A percentile compares a stretch with the other conserved stretches of the same genome.
Evolutionary conservation across 2,797 vertebrate species (phyloP).

Genomic region (Mareca strepera): DNA sequence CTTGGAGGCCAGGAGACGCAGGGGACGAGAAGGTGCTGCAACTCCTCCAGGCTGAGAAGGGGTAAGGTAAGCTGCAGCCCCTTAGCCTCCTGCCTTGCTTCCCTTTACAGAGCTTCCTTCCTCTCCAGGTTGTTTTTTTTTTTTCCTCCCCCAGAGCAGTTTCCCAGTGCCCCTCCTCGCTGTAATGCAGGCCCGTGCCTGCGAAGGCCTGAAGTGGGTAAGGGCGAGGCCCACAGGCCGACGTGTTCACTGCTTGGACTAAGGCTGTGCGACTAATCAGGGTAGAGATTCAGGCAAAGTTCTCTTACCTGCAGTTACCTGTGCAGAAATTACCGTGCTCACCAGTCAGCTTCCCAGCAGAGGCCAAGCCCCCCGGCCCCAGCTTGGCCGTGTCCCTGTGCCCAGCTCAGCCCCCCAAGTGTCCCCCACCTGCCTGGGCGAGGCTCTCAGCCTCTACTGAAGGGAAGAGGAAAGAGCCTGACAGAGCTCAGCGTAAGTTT

Average conservation of each 20-base stretch:
- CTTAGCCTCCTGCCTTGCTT: no score
- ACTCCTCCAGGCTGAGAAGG: no score
- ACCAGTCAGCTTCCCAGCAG: not conserved
- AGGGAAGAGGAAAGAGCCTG: not conserved
- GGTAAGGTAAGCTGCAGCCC: no score
- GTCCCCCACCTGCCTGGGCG: no score
- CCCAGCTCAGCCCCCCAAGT: not conserved
- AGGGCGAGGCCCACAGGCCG: not conserved
- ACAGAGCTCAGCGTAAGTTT: not conserved
- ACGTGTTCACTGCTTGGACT: not conserved
- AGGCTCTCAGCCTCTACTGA: not conserved
- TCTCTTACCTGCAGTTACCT: not conserved
- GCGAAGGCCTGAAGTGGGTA: not conserved
- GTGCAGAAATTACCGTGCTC: not conserved
- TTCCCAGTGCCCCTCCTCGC: not conserved
- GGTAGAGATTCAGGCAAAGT: not conserved
- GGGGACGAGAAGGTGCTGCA: no score
- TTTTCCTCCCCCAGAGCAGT: not conserved
- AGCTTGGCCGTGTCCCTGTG: no score
- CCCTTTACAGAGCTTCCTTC: no score
- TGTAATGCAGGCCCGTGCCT: rapidly evolving
- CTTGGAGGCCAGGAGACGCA: no score
- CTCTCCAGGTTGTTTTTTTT: no score
- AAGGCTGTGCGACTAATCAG: not conserved
- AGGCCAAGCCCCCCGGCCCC: not conserved